Conservation (phyloP, 2,888 invertebrate species). For the Eilema sororculum region DNA sequence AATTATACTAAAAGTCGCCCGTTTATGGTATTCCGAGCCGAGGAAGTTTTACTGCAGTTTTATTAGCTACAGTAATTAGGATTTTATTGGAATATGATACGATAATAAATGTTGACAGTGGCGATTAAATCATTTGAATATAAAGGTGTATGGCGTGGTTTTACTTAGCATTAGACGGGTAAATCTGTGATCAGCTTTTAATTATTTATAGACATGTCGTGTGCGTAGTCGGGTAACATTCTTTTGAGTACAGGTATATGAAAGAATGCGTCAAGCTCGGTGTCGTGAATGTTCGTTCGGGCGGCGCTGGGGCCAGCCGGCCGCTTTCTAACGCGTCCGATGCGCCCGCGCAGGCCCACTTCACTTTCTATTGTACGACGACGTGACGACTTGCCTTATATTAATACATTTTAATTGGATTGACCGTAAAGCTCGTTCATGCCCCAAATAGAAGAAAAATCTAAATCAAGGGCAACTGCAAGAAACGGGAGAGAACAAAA, state of each 20-base stretch:
- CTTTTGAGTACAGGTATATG: slow-evolving; percentile 53
- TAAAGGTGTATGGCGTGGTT: slow-evolving; percentile 12
- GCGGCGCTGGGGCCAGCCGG: slow-evolving; percentile 63
- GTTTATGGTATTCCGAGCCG: slow-evolving; percentile 51
- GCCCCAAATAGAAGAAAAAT: slow-evolving; percentile 24
- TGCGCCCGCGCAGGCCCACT: slow-evolving; percentile 77
- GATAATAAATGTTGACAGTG: slow-evolving; percentile 34
- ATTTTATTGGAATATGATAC: slow-evolving; percentile 43
- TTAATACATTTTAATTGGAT: slow-evolving; percentile 50
- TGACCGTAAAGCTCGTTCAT: slow-evolving; percentile 42
- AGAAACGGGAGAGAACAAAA: slow-evolving; percentile 20
- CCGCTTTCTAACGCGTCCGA: slow-evolving; percentile 83
- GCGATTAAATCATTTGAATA: slow-evolving; percentile 35
- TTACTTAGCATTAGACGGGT: slow-evolving; percentile 22
- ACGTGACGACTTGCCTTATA: slow-evolving; percentile 61
- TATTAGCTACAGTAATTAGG: slow-evolving; percentile 51
- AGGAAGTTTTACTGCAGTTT: slow-evolving; percentile 54
- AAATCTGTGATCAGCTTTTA: slow-evolving; percentile 28
- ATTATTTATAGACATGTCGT: slow-evolving; percentile 30
- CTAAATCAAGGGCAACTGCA: slow-evolving; percentile 19
- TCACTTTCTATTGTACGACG: slow-evolving; percentile 83
- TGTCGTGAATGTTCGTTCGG: slow-evolving; percentile 70
- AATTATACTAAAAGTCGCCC: slow-evolving; percentile 54
- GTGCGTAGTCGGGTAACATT: slow-evolving; percentile 42
- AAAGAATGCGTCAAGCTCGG: slow-evolving; percentile 76